Conservation (phyloP, 2,113 vertebrate species). For the Pelecanoides urinatrix region DNA sequence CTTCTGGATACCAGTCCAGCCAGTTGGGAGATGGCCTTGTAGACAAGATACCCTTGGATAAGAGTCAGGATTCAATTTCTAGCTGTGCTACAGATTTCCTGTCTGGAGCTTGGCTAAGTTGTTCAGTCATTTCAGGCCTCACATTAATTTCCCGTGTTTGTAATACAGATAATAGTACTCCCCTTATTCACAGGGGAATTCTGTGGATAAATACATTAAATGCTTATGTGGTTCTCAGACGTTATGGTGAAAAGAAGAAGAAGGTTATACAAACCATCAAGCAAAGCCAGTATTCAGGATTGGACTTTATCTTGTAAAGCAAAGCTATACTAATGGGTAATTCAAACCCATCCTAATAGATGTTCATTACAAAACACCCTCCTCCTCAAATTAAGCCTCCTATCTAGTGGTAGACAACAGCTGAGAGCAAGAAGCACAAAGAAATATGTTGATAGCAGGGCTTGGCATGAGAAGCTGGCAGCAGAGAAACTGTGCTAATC, state of each 20-base stretch:
- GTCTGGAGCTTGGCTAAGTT: neutral
- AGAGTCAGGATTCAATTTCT: neutral
- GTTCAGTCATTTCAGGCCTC: neutral
- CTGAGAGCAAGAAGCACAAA: neutral
- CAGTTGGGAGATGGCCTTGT: neutral
- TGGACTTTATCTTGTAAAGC: neutral
- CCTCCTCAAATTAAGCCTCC: neutral
- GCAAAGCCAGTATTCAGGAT: neutral
- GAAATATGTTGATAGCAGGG: neutral
- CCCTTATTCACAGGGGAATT: neutral
- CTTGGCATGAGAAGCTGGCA: neutral
- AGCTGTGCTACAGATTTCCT: neutral
- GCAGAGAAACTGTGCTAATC: neutral
- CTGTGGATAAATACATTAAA: neutral
- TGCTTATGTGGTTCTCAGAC: neutral
- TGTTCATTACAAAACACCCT: neutral
- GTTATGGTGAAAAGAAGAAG: neutral
- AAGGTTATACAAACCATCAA: neutral
- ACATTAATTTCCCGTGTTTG: neutral
- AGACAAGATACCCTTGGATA: neutral
- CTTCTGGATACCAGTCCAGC: neutral
- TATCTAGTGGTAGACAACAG: neutral
- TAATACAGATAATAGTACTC: neutral
- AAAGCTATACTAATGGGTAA: neutral
- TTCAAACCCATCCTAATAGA: neutral